phyloP scores from a whole-genome alignment of 2,113 vertebrate genomes.

The Hylia prasina region DNA sequence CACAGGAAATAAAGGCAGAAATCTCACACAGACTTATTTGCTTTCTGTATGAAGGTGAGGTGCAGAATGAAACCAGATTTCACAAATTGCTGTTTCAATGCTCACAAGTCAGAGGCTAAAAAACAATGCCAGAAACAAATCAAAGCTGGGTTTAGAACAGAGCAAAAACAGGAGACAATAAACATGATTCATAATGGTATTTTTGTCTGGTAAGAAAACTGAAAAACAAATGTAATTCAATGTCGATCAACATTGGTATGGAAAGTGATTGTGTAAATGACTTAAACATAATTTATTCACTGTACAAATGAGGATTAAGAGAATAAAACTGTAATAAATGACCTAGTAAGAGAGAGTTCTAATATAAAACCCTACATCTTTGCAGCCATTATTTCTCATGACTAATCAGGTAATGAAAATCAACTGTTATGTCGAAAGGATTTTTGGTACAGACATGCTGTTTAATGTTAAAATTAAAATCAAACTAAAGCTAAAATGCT shows the following conservation, averaged over 20 bases:
- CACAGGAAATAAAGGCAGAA: neutral
- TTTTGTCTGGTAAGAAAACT: neutral
- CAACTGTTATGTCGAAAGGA: neutral
- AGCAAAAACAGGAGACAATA: neutral
- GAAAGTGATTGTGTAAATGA: neutral
- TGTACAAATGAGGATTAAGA: neutral
- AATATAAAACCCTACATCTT: neutral
- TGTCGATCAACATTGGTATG: neutral
- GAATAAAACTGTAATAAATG: neutral
- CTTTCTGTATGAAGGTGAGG: neutral
- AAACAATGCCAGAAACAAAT: neutral
- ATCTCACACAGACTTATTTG: fast-evolving
- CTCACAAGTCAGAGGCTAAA: neutral
- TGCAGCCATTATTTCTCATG: neutral
- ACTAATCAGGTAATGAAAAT: neutral
- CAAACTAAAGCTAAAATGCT: neutral
- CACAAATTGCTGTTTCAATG: neutral
- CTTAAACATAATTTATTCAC: neutral
- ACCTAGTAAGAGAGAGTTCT: neutral
- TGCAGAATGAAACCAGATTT: neutral
- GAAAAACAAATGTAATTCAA: neutral
- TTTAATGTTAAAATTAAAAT: neutral
- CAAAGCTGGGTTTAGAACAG: neutral
- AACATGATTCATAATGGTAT: fast-evolving
- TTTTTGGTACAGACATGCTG: neutral